Base-by-base conservation (phyloP, 30 jellyfish, hydroid and myxozoan genomes). In the Turritopsis rubra region DNA sequence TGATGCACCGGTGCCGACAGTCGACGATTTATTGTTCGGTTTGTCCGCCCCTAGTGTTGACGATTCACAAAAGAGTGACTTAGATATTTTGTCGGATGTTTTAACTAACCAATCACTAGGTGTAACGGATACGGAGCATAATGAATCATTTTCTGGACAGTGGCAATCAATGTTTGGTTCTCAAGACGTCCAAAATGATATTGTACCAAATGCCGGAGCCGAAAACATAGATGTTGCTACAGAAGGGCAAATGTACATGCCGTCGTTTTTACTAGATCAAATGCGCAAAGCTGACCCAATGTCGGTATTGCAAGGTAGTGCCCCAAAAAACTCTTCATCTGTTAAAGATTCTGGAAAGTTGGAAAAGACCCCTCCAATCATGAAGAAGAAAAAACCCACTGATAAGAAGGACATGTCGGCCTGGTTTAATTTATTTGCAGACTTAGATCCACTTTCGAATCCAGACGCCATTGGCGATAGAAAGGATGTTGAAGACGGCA, bases 81-180 rank as follows among this genome's bases (percentile, higher is more conserved):
- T 93, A 77, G 98, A 93, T 53, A 82, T 93, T 8, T 88, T 93
- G 18, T 74, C 96, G 71, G 98, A 88, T 68, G 88, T 85, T 27
- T 90, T 92, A 1, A 76, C 91, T 24, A 20, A 89, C 18, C 77
- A 95, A 27, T 52, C 96, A 8, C 66, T 93, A 54, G 88, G 88
- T 1, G 66, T 66, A 21, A 81, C 68, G 25, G 70, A 74, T 21
- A 83, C 84, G 8, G 98, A 93, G 70, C 82, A 76, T 27, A 52
- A 86, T 65, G 87, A 85, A 66, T 78, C 96, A 71, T 93, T 93
- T 72, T 79, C 95, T 9, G 85, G 77, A 31, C 91, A 93, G 31
- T 93, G 98, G 98, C 89, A 89, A 76, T 95, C 95, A 28, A 88
- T 93, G 98, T 93, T 93, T 85, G 98, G 98, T 23, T 7, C 89